A percentile compares a stretch with the other conserved stretches of the same genome.
phyloP scores from a whole-genome alignment of 2,888 invertebrate species.

The Polymixis flavicincta region DNA sequence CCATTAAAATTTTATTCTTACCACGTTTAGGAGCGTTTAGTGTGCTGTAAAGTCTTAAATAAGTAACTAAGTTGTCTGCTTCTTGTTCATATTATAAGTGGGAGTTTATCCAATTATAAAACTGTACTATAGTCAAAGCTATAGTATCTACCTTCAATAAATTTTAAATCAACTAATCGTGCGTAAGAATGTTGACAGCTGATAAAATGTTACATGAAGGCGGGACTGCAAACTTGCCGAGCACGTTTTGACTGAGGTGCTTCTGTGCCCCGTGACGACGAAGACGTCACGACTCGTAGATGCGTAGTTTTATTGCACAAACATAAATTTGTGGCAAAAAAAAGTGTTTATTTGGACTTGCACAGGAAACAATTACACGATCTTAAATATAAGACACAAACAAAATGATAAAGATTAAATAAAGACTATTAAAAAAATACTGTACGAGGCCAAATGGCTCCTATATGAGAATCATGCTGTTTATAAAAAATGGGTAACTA shows the following conservation, averaged over 20 bases:
- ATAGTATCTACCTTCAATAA: background rate
- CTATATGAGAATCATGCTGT: no score
- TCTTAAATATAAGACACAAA: background rate
- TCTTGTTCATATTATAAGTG: background rate
- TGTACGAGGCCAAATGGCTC: no score
- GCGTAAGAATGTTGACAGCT: constrained; percentile 24
- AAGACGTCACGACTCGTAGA: constrained; percentile 30
- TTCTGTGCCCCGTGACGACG: constrained; percentile 32
- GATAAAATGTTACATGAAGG: constrained; percentile 19
- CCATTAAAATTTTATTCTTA: no score
- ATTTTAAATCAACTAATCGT: constrained; percentile 12
- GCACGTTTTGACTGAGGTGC: constrained; percentile 41
- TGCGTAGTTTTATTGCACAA: constrained; percentile 41
- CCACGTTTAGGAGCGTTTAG: no score
- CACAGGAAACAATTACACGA: background rate
- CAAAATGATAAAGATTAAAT: background rate
- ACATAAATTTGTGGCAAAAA: background rate
- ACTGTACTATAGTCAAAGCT: no score
- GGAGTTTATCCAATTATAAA: background rate
- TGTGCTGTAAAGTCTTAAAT: no score
- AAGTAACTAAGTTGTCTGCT: background rate
- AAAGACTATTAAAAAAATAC: background rate
- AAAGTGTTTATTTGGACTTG: background rate
- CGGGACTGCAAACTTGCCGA: background rate
- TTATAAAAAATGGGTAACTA: no score